These are phyloP conservation scores for Lepeophtheirus salmonis DNA, from an alignment of 1,140 invertebrate genomes.

Conservation along the genomic window DNA sequence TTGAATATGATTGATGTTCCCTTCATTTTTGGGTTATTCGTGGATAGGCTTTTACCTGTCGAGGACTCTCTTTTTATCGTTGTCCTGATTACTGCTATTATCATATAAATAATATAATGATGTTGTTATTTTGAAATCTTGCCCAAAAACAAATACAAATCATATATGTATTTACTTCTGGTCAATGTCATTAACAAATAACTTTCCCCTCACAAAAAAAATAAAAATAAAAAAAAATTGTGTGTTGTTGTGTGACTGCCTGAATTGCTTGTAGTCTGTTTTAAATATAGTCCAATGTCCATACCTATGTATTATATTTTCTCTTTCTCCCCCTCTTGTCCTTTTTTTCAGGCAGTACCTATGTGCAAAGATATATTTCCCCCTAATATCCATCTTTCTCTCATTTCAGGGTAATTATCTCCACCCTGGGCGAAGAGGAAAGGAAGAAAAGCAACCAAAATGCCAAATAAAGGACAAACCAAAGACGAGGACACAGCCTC, in stretches of 20 bases:
- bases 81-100: not conserved
- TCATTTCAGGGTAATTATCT: not conserved
- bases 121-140: not conserved
- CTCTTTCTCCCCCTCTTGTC: too few relatives aligned
- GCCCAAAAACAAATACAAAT: not conserved
- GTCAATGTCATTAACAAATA: not conserved
- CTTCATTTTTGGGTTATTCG: too few relatives aligned
- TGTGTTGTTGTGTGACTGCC: too few relatives aligned
- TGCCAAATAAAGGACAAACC: not conserved
- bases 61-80: not conserved
- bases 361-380: too few relatives aligned
- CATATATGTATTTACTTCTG: not conserved
- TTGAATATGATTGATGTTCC: too few relatives aligned
- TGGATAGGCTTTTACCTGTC: not conserved
- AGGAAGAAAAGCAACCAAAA: not conserved
- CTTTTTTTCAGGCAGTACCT: too few relatives aligned
- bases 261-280: not conserved
- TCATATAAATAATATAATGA: not conserved
- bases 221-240: too few relatives aligned
- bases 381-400: too few relatives aligned
- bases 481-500: not conserved
- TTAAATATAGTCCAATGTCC: not conserved
- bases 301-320: not conserved
- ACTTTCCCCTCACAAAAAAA: too few relatives aligned
- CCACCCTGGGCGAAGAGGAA: not conserved